Base-by-base conservation (phyloP, 2,113 vertebrate species). In the Chionodraco myersi region DNA sequence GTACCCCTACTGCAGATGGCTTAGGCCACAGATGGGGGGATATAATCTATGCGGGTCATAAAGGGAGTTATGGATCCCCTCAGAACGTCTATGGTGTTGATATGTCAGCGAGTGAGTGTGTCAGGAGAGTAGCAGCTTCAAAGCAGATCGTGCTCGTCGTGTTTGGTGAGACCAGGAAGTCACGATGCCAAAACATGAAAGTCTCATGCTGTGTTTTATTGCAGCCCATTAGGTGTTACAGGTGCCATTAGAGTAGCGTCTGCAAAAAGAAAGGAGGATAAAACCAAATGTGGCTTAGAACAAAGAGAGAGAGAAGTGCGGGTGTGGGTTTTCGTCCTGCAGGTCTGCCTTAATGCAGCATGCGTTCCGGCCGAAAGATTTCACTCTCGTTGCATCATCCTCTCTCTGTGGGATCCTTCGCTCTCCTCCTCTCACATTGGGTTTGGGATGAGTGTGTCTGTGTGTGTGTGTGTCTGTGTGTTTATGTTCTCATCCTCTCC, bases 311-410 rank as follows among this genome's bases (percentile, higher is more conserved):
- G 75, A 76, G 75, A 45, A 56, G 66, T 34, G 60, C 6, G 58
- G 53, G 52, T 73, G 68, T 85, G 74, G 83, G 47, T 84, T 70
- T 88, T 70, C 36, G 45, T 91, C 82, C 91, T 92, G 90, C 88
- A 87, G 92, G 87, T 87, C 88, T 89, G 88, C 69, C 76, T 89
- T 91, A 90, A 93, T 92, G 90, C 89, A 88, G 90, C 88, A 84
- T 69, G 85, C 79, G 71, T 89, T 89, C 78, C 65, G 80, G 89
- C 85, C 90, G 61, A 92, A 92, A 85, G 85, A 92, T 94, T 94
- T 92, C 93, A 93, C 92, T 92, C 91, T 72, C 57, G 87, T 94
- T 94, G 93, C 93, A 94, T 94, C 93, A 94, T 92, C 91, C 89
- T 86, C 89, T 85, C 91, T 87, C 91, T 76, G 83, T 86, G 83